Conservation (phyloP, 2,113 vertebrate genomes). For the Mastomys coucha region DNA sequence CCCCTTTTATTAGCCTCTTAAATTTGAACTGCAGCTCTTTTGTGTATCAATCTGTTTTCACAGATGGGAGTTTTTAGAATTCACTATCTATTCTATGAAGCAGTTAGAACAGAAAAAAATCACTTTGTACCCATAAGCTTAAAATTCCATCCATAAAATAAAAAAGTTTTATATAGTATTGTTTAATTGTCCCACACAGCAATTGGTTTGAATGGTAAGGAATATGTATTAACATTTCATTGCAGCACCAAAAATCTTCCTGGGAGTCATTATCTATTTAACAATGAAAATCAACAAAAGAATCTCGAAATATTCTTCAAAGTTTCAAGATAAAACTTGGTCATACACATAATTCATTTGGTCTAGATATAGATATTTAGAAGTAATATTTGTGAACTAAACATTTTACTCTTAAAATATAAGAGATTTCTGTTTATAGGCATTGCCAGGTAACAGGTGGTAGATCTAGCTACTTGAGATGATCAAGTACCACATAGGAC, state of each 20-base stretch:
- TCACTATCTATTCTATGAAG: conserved; percentile 82
- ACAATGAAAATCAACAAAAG: conserved; percentile 11
- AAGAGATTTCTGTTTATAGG: not conserved
- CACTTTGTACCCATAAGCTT: conserved; percentile 68
- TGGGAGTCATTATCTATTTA: conserved; percentile 28
- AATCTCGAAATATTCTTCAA: conserved; percentile 14
- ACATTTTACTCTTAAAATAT: conserved; percentile 20
- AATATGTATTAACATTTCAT: conserved; percentile 44
- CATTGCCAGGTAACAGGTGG: not conserved
- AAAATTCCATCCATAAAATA: conserved; percentile 56
- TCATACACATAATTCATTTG: not conserved
- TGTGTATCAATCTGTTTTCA: conserved; percentile 81
- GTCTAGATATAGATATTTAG: not conserved
- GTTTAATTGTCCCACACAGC: conserved; percentile 40
- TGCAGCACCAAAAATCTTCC: conserved; percentile 21
- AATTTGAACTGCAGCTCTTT: conserved; percentile 80
- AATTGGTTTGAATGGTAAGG: not conserved
- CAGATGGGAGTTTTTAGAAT: conserved; percentile 79
- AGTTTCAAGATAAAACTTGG: conserved; percentile 14
- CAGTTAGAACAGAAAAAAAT: conserved; percentile 73
- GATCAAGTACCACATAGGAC: not conserved
- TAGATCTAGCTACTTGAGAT: not conserved
- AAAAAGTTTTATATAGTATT: conserved; percentile 12
- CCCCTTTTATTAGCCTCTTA: conserved; percentile 68
- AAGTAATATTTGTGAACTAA: not conserved